Base-by-base conservation (phyloP, 2,113 vertebrate genomes). In the Ictalurus furcatus region DNA sequence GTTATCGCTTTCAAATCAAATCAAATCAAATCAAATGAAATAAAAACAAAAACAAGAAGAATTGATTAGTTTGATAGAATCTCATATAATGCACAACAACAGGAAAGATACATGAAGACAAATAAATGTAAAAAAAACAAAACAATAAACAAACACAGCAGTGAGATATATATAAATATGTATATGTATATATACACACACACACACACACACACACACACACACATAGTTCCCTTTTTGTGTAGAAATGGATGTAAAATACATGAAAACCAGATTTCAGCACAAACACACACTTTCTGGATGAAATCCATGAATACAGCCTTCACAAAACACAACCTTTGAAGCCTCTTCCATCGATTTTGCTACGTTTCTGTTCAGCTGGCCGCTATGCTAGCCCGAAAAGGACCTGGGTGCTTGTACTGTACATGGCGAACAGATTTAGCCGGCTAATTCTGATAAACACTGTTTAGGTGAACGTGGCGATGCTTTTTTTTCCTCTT, bases 11-110 rank as follows among this genome's bases (percentile, higher is more conserved):
- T 81, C 19, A 44, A 37, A 71, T 25, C 78, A 74, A 87, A 69
- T 85, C 71, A 89, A 71, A 89, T 14, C 6, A 7, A 44, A 69
- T 85, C 71, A 89, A 71, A 89, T 14, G 6, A 7, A 44, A 44
- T 44, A 44, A 4, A 54, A 54, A 89, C 73, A 84, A 59, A 92
- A 90, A 91, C 88, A 89, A 58, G 74, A 71, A 59, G 30, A 73
- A 80, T 48, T 65, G n/a, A 44, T 21, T 84, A 48, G 34, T 71
- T 74, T 34, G 40, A 63, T 52, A 37, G 76, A 84, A n/a, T 73
- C 40, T 80, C 30, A 48, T 61, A 34, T 58, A 56, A 86, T 48
- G 63, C 40, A 44, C 44, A 76, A 56, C 54, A 12, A 65, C 71
- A 76, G 1, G n/a, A 25, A 76, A 86, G 48, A 34, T 12, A 40